A percentile compares a stretch with the other conserved stretches of the same genome.
Evolutionary conservation across 2,888 invertebrate genomes (phyloP).

Genomic region (Synanthedon formicaeformis): DNA sequence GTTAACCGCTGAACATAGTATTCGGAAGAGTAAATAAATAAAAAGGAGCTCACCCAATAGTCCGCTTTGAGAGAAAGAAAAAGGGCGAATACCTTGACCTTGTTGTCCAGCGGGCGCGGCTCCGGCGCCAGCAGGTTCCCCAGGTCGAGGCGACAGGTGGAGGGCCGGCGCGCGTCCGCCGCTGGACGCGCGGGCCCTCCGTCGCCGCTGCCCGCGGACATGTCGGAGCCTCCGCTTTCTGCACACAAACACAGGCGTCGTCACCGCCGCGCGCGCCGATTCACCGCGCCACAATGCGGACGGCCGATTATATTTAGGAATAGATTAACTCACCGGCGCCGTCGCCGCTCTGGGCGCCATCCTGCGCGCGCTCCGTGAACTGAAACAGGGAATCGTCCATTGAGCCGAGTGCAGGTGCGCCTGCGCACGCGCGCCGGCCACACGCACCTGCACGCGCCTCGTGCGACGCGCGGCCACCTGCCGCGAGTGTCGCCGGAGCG

Average conservation of each 20-base stretch:
- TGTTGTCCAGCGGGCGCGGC: constrained; percentile 77
- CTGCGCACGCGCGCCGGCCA: constrained; percentile 14
- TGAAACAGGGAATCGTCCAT: constrained; percentile 31
- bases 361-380: constrained; percentile 59
- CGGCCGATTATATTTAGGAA: constrained; percentile 31
- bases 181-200: constrained; percentile 14
- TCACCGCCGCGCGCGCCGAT: constrained; percentile 10
- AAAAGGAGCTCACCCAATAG: too few species aligned
- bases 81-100: constrained; percentile 74
- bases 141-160: constrained; percentile 72
- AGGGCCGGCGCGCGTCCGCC: constrained; percentile 37
- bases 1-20: too few species aligned
- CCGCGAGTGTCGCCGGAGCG: constrained; percentile 86
- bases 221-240: constrained; percentile 38
- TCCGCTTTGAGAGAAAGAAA: too few species aligned
- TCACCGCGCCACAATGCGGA: constrained; percentile 32
- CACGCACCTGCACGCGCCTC: constrained; percentile 83
- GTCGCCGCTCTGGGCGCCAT: constrained; percentile 51
- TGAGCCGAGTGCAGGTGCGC: neutral
- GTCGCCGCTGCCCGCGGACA: constrained; percentile 19
- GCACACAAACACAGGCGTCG: constrained; percentile 42
- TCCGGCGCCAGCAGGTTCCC: constrained; percentile 74
- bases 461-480: constrained; percentile 85
- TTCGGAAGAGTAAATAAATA: too few species aligned
- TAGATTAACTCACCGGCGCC: constrained; percentile 47